These are phyloP conservation scores for Coluber constrictor DNA, from an alignment of 2,797 vertebrate species.

Conservation along the genomic window DNA sequence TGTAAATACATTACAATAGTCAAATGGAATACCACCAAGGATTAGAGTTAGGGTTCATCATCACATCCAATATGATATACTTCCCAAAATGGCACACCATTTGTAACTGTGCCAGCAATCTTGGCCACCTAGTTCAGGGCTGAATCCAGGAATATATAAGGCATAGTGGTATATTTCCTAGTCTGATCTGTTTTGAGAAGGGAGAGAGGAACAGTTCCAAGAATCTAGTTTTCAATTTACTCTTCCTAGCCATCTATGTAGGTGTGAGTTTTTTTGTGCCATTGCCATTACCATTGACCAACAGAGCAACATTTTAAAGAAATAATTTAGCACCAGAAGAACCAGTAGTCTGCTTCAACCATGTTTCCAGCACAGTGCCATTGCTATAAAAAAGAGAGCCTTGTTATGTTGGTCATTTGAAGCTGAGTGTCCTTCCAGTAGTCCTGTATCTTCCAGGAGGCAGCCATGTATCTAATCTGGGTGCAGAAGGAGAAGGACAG, in stretches of 20 bases:
- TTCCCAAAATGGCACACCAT: not conserved
- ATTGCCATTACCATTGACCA: not conserved
- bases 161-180: not conserved
- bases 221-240: not conserved
- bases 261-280: not conserved
- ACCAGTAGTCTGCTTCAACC: not conserved
- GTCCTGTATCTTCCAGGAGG: not conserved
- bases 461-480: not conserved
- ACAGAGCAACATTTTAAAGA: not conserved
- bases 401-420: not conserved
- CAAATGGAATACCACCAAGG: not conserved
- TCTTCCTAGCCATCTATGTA: not conserved
- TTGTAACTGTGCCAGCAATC: not conserved
- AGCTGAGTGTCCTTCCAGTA: not conserved
- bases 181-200: not conserved
- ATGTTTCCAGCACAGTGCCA: not conserved
- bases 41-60: not conserved
- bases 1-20: not conserved
- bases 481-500: not conserved
- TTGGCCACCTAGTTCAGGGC: not conserved
- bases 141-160: not conserved
- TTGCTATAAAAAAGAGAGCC: not conserved
- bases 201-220: not conserved
- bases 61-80: not conserved
- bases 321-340: not conserved